Evolutionary conservation across 1,140 invertebrate genomes (phyloP).

Genomic region (Philotrypesis tridentata): DNA sequence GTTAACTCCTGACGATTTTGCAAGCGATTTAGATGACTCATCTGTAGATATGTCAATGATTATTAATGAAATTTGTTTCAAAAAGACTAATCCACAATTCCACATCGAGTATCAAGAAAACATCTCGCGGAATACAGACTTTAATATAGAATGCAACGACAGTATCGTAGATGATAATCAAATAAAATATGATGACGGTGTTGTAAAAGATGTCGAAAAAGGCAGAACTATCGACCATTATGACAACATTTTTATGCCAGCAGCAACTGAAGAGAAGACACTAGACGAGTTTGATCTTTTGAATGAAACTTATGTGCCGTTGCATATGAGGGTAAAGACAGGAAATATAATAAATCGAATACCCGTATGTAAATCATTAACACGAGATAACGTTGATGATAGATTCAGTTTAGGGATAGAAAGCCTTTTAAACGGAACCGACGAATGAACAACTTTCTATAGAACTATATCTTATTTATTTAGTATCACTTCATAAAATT

Average conservation of each 20-base stretch:
- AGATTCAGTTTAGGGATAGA: constrained; percentile 54
- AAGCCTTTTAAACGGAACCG: constrained; percentile 54
- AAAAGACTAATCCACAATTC: background rate
- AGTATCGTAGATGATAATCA: background rate
- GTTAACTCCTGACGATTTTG: constrained; percentile 70
- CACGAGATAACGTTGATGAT: background rate
- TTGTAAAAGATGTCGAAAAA: constrained; percentile 26
- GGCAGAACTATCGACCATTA: background rate
- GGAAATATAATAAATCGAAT: background rate
- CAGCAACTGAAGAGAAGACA: background rate
- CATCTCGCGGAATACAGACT: background rate
- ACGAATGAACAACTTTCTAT: constrained; percentile 24
- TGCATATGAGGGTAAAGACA: constrained; percentile 56
- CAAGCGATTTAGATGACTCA: constrained; percentile 68
- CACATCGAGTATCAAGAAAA: background rate
- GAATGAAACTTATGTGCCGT: constrained; percentile 60
- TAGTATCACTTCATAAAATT: background rate
- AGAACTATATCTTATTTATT: background rate
- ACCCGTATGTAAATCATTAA: background rate
- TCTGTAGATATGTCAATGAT: constrained; percentile 77
- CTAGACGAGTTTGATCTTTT: constrained; percentile 61
- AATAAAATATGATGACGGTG: constrained; percentile 24
- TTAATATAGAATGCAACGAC: background rate
- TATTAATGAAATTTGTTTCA: constrained; percentile 73
- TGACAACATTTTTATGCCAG: background rate